phyloP scores from a whole-genome alignment of 2,113 vertebrate species.

The Ahaetulla prasina region DNA sequence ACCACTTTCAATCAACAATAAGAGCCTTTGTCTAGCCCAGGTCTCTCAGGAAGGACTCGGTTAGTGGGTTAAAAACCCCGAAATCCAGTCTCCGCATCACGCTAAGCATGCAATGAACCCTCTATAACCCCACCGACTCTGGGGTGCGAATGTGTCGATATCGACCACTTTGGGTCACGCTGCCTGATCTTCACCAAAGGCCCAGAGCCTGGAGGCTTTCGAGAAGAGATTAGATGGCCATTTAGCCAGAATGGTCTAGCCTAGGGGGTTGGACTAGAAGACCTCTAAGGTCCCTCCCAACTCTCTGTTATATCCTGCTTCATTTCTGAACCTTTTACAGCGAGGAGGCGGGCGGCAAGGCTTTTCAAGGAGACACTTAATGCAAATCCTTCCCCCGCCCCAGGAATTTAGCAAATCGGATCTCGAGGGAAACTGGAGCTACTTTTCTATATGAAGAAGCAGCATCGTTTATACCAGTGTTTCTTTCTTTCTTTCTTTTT shows the following conservation, averaged over 20 bases:
- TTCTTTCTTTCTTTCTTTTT: no score
- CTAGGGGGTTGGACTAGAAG: no score
- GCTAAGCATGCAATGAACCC: not conserved
- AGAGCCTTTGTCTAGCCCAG: no score
- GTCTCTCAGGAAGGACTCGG: no score
- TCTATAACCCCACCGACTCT: not conserved
- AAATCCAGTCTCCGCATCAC: no score
- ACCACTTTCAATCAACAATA: not conserved
- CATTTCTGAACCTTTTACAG: not conserved
- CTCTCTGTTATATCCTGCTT: not conserved
- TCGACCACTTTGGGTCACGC: not conserved
- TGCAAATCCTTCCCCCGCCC: no score
- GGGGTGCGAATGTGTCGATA: not conserved
- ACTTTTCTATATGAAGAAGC: not conserved
- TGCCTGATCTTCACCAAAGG: not conserved
- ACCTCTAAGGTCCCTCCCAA: no score
- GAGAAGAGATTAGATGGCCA: no score
- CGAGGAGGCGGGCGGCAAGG: not conserved
- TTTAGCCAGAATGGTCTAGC: no score
- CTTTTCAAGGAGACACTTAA: not conserved
- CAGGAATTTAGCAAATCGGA: not conserved
- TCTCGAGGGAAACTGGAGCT: no score
- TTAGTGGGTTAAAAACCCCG: no score
- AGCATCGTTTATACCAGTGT: not conserved
- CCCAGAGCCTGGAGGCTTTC: not conserved